These are phyloP conservation scores for Takifugu ocellatus DNA, from an alignment of 2,797 vertebrate genomes.

Conservation along the genomic window DNA sequence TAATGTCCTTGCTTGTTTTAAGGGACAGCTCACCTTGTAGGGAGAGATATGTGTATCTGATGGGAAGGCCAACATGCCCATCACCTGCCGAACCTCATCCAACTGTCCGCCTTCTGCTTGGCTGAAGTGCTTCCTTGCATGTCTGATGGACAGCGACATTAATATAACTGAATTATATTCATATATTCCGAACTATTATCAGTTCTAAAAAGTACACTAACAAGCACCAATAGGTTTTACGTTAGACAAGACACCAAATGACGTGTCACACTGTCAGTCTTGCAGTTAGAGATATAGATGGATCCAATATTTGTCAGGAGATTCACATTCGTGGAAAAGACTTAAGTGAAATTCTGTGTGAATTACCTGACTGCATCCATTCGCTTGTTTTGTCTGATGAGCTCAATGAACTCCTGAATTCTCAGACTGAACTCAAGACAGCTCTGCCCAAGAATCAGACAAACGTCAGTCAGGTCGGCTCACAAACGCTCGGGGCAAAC, in stretches of 20 bases:
- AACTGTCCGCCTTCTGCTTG: constrained; percentile 97
- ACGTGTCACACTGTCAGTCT: too few species aligned
- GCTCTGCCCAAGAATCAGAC: constrained; percentile 77
- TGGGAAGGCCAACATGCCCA: constrained; percentile 99
- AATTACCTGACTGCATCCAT: constrained; percentile 97
- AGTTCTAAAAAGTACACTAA: not conserved
- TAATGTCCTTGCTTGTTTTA: not conserved
- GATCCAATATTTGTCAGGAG: not conserved
- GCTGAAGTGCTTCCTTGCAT: constrained; percentile 98
- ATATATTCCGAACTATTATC: not conserved
- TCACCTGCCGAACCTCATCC: constrained; percentile 98
- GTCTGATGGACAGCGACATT: constrained; percentile 71
- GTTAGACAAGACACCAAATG: too few species aligned
- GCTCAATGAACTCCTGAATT: constrained; percentile 99
- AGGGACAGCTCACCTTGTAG: constrained; percentile 84
- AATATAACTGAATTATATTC: not conserved
- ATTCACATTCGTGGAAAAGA: not conserved
- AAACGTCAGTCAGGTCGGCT: not conserved
- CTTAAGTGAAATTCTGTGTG: not conserved
- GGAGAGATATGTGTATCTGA: constrained; percentile 98
- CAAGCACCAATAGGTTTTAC: too few species aligned
- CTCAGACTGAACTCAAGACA: constrained; percentile 98
- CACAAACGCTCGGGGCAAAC: not conserved
- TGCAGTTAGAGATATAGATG: too few species aligned
- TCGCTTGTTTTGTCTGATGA: constrained; percentile 98